phyloP scores from a whole-genome alignment of 2,888 invertebrate species.

The Pterostichus niger region DNA sequence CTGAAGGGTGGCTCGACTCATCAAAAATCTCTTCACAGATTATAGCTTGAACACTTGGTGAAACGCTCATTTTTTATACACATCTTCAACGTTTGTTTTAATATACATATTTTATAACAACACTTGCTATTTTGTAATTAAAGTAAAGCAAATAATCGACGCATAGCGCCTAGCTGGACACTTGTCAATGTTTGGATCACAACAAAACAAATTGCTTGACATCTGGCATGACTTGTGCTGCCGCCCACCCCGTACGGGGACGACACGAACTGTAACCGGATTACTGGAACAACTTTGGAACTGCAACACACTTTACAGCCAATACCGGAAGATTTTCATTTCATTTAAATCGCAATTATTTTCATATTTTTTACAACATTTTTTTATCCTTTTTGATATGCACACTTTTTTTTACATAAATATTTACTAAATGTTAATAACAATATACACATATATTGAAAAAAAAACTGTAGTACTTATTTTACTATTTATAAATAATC shows the following conservation, averaged over 20 bases:
- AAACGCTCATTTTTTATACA: slow-evolving; percentile 65
- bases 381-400: too few species aligned
- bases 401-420: too few species aligned
- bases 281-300: not conserved
- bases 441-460: too few species aligned
- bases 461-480: too few species aligned
- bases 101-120: slow-evolving; percentile 51
- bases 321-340: not conserved
- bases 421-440: too few species aligned
- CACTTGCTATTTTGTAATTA: slow-evolving; percentile 28
- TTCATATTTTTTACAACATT: too few species aligned
- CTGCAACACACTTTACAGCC: slow-evolving; percentile 15
- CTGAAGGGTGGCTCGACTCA: slow-evolving; percentile 90
- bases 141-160: slow-evolving; percentile 47
- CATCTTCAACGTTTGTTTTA: slow-evolving; percentile 55
- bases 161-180: slow-evolving; percentile 56
- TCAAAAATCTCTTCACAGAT: slow-evolving; percentile 92
- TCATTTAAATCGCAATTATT: not conserved
- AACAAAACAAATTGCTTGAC: slow-evolving; percentile 65
- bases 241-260: slow-evolving; percentile 10
- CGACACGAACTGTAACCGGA: slow-evolving; percentile 7
- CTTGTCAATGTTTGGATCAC: slow-evolving; percentile 65
- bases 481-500: too few species aligned
- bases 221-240: slow-evolving; percentile 52
- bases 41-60: slow-evolving; percentile 73